Percentiles rank a stretch among this genome's conserved stretches.
Evolutionary conservation across 2,797 vertebrate species (phyloP).

Genomic region (Champsocephalus esox): DNA sequence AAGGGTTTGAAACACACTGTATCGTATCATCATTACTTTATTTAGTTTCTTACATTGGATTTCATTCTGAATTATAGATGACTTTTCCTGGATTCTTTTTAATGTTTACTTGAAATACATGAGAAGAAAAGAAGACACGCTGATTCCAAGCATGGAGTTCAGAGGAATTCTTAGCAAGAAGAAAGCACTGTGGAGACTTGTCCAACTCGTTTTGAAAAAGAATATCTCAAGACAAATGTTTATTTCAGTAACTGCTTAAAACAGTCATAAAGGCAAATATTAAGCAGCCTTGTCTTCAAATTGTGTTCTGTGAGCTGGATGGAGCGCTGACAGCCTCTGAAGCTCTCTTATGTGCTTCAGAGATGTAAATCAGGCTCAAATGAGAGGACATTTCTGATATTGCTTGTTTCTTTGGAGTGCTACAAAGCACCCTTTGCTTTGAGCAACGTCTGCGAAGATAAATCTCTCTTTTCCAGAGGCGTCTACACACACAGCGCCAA

Average conservation of each 20-base stretch:
- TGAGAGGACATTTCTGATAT: conserved; percentile 78
- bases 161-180: conserved; percentile 68
- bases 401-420: conserved; percentile 70
- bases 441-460: conserved; percentile 79
- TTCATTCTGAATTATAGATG: conserved; percentile 50
- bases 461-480: conserved; percentile 78
- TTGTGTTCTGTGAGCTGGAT: conserved; percentile 35
- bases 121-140: conserved; percentile 63
- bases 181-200: conserved; percentile 38
- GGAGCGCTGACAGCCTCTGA: conserved; percentile 31
- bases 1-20: conserved; percentile 39
- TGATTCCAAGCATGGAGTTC: conserved; percentile 63
- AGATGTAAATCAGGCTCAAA: conserved; percentile 74
- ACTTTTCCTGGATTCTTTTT: conserved; percentile 47
- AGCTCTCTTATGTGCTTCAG: conserved; percentile 65
- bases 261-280: conserved; percentile 34
- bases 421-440: conserved; percentile 78
- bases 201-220: conserved; percentile 38
- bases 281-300: conserved; percentile 21
- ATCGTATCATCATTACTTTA: conserved; percentile 17
- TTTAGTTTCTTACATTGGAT: conserved; percentile 51
- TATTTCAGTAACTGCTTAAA: conserved; percentile 54
- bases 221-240: conserved; percentile 62
- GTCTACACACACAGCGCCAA: conserved; percentile 71
- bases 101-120: conserved; percentile 59